Conservation (phyloP, 2,888 invertebrate species). For the Seladonia tumulorum region DNA sequence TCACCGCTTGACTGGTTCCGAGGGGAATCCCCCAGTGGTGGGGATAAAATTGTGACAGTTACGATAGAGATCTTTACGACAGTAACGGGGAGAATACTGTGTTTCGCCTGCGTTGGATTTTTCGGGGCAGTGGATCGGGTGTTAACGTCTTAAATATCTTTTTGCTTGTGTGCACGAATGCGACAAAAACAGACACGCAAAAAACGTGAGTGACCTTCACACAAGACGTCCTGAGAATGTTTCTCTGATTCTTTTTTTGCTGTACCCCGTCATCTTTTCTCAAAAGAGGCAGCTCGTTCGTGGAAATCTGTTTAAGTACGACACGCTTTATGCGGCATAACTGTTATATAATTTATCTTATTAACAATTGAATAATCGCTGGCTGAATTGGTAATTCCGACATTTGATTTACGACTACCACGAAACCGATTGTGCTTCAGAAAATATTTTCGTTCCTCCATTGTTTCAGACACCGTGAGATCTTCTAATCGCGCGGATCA, state of each 20-base stretch:
- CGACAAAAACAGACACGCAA: no score
- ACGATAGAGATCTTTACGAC: no score
- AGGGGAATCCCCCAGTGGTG: no score
- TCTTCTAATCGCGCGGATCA: neutral
- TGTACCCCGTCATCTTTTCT: neutral
- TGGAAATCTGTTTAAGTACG: no score
- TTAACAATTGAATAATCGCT: conserved; percentile 2
- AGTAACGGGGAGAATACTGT: no score
- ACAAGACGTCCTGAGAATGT: neutral
- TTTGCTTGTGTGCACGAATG: no score
- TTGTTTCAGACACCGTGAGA: neutral
- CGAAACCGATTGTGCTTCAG: neutral
- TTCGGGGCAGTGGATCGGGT: no score
- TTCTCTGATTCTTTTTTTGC: neutral
- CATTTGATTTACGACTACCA: neutral
- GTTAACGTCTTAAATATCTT: no score
- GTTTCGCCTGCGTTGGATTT: no score
- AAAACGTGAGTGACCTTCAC: no score
- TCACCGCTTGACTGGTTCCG: no score
- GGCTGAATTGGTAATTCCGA: neutral
- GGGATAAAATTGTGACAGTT: no score
- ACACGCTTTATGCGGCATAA: neutral
- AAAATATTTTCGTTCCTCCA: neutral
- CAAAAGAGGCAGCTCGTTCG: neutral
- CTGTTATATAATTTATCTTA: neutral